These are phyloP conservation scores for Melanaphis sacchari DNA, from an alignment of 1,140 invertebrate species.

Conservation along the genomic window DNA sequence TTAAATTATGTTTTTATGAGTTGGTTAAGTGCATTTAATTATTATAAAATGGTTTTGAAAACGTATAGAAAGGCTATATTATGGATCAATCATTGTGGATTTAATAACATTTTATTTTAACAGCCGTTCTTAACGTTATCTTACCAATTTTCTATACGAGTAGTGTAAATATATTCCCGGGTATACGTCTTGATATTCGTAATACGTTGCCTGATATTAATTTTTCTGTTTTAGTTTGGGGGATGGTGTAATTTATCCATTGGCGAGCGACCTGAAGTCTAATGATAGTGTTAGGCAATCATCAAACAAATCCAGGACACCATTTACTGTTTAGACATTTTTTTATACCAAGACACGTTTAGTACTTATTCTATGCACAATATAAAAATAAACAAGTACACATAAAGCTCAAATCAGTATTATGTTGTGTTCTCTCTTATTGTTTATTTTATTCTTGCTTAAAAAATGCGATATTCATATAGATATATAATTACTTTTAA, in stretches of 20 bases:
- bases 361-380: slow-evolving; percentile 35
- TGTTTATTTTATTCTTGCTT: neutral
- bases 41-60: slow-evolving; percentile 20
- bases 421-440: slow-evolving; percentile 50
- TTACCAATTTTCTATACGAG: neutral
- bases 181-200: slow-evolving; percentile 33
- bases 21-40: slow-evolving; percentile 41
- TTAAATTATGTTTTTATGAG: slow-evolving; percentile 40
- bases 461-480: slow-evolving; percentile 25
- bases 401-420: slow-evolving; percentile 44
- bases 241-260: slow-evolving; percentile 85
- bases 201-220: slow-evolving; percentile 51
- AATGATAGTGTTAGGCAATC: slow-evolving; percentile 87
- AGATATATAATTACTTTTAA: slow-evolving; percentile 17
- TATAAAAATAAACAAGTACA: slow-evolving; percentile 33
- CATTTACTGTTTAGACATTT: slow-evolving; percentile 43
- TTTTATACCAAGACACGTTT: neutral
- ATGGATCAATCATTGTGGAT: neutral
- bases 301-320: slow-evolving; percentile 78
- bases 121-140: slow-evolving; percentile 7
- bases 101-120: neutral
- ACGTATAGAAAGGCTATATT: neutral
- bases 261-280: slow-evolving; percentile 74
- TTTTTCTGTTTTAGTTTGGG: slow-evolving; percentile 77
- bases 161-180: slow-evolving; percentile 11